A percentile compares a stretch with the other conserved stretches of the same genome.
These are phyloP conservation scores for Ciconia nigra DNA, from an alignment of 2,797 vertebrate species.

Conservation along the genomic window DNA sequence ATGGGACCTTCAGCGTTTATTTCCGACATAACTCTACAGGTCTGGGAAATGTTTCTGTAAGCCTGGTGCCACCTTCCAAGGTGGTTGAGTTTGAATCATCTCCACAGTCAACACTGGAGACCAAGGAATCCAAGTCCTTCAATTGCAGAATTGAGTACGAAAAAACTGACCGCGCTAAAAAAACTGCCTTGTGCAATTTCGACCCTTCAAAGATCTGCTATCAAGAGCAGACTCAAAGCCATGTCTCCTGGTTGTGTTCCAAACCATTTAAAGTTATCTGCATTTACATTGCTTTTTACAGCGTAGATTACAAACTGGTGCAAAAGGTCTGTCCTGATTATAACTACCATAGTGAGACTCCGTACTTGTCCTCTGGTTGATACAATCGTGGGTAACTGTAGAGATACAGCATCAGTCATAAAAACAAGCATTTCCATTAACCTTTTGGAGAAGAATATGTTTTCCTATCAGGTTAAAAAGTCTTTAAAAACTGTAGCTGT, in stretches of 20 bases:
- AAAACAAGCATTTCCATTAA: constrained; percentile 34
- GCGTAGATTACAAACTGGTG: constrained; percentile 97
- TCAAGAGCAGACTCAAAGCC: constrained; percentile 98
- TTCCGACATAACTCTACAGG: constrained; percentile 98
- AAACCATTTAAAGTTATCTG: constrained; percentile 99
- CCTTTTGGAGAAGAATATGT: constrained; percentile 53
- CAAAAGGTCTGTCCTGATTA: constrained; percentile 99
- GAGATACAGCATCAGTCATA: not conserved
- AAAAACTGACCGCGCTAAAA: constrained; percentile 98
- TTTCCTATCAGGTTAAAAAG: constrained; percentile 62
- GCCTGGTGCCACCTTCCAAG: constrained; percentile 96
- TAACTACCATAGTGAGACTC: constrained; percentile 98
- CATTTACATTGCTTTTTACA: constrained; percentile 99
- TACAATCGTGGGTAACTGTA: not conserved
- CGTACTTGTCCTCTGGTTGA: constrained; percentile 96
- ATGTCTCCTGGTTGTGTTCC: constrained; percentile 98
- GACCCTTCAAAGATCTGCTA: constrained; percentile 95
- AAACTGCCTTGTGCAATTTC: constrained; percentile 91
- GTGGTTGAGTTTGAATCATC: constrained; percentile 95
- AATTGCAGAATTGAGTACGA: constrained; percentile 98
- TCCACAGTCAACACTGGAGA: constrained; percentile 92
- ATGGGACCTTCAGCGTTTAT: constrained; percentile 98
- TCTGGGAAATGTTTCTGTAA: constrained; percentile 95
- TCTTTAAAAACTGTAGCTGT: constrained; percentile 58
- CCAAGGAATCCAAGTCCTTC: constrained; percentile 97